Evolutionary conservation across 2,113 vertebrate species (phyloP), one percentile per base, ranked within the genome.

Genomic region (Clarias magur): DNA sequence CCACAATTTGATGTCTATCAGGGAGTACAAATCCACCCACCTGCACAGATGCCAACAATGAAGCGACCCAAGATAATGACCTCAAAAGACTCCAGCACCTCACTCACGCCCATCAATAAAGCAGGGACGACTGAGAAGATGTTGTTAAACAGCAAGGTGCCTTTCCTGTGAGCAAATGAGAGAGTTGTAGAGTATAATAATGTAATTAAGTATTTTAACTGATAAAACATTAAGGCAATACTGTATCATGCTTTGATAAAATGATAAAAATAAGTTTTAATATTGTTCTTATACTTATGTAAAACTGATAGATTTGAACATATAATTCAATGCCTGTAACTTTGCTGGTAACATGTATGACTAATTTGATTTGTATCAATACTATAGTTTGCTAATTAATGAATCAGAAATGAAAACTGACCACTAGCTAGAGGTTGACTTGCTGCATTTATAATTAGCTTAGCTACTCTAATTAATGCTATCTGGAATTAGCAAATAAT

Each of bases 81-180:
- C 92, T 99, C 98, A 27, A 95, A 99, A 0, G 96, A 95, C 75
- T 89, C 91, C 72, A 95, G 93, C 0, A 93, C 59, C 84, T 96
- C 92, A 3, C 98, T 98, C 92, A 93, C 94, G 19, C 97, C 97
- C 97, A 99, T 99, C 27, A 99, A 93, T 88, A 98, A 7, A 1
- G 98, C 97, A 0, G 97, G 96, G 76, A 92, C 73, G 0, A 99
- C 96, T 87, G 98, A 99, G 79, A 99, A 98, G 84, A 98, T 85
- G 90, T 99, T 99, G 94, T 99, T 99, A 89, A 99, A 95, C 88
- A 99, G 96, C 82, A 99, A 92, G 19, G 97, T 96, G 34, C 98
- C 97, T 89, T 97, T 99, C 89, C 98, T 99, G 92, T 10, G 4
- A 72, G 83, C 48, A 87, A 80, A 79, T 56, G 25, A 30, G 25